phyloP scores from a whole-genome alignment of 2,888 invertebrate genomes.

The Xanthia icteritia region DNA sequence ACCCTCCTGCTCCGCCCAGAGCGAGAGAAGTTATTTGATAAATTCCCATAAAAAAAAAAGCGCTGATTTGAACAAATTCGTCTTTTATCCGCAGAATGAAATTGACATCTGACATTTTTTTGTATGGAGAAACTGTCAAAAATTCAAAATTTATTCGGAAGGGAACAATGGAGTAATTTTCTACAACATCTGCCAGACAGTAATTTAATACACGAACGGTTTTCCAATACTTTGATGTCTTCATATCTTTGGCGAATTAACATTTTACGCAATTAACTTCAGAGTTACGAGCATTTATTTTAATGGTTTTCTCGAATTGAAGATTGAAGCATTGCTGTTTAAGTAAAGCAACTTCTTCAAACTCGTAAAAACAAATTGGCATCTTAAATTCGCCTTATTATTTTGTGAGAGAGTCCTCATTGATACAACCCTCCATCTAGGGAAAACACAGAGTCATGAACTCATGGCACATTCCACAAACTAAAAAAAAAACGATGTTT shows the following conservation, averaged over 20 bases:
- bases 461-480: neutral
- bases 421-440: neutral
- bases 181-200: no score
- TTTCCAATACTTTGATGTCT: constrained; percentile 70
- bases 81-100: no score
- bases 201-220: no score
- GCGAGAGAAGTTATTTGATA: no score
- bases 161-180: no score
- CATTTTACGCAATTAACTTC: constrained; percentile 57
- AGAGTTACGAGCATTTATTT: constrained; percentile 33
- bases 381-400: neutral
- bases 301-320: constrained; percentile 16
- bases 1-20: no score
- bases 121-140: no score
- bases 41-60: no score
- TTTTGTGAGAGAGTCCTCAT: neutral
- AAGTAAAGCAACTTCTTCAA: neutral
- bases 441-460: no score
- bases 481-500: neutral
- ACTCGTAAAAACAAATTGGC: neutral
- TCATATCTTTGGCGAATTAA: constrained; percentile 53
- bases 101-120: no score
- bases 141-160: no score
- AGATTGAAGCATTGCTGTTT: constrained; percentile 4
- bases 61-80: no score